Evolutionary conservation across 2,888 invertebrate species (phyloP).

Genomic region (Euproctis similis): DNA sequence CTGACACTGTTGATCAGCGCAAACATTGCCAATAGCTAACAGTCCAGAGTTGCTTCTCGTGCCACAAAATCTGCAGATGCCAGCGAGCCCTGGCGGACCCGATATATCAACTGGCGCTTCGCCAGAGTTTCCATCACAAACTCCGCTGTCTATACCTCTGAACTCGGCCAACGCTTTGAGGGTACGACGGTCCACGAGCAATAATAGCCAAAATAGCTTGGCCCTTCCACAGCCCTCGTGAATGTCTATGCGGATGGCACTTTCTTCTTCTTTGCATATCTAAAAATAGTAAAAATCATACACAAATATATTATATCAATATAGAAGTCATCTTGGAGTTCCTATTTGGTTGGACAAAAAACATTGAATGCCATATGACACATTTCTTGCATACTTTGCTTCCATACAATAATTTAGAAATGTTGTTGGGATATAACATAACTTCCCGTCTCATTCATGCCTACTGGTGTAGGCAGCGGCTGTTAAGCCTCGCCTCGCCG

Average conservation of each 20-base stretch:
- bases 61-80: slow-evolving; percentile 94
- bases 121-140: slow-evolving; percentile 25
- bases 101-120: slow-evolving; percentile 11
- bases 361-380: too few species aligned
- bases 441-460: too few species aligned
- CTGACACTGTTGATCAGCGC: slow-evolving; percentile 95
- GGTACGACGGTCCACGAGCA: slow-evolving; percentile 94
- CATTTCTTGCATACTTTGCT: too few species aligned
- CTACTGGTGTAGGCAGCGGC: too few species aligned
- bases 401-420: too few species aligned
- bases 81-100: slow-evolving; percentile 69
- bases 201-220: slow-evolving; percentile 95
- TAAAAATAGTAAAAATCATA: slow-evolving; percentile 42
- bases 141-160: slow-evolving; percentile 77
- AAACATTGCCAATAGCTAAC: slow-evolving; percentile 93
- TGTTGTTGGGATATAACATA: too few species aligned
- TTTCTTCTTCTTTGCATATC: slow-evolving; percentile 97
- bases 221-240: slow-evolving; percentile 97
- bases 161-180: slow-evolving; percentile 94
- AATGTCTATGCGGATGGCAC: slow-evolving; percentile 96
- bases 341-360: too few species aligned
- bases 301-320: too few species aligned
- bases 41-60: slow-evolving; percentile 88
- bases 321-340: too few species aligned
- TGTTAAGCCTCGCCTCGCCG: too few species aligned